Evolutionary conservation across 1,140 invertebrate species (phyloP).

Genomic region (Bombus balteatus): DNA sequence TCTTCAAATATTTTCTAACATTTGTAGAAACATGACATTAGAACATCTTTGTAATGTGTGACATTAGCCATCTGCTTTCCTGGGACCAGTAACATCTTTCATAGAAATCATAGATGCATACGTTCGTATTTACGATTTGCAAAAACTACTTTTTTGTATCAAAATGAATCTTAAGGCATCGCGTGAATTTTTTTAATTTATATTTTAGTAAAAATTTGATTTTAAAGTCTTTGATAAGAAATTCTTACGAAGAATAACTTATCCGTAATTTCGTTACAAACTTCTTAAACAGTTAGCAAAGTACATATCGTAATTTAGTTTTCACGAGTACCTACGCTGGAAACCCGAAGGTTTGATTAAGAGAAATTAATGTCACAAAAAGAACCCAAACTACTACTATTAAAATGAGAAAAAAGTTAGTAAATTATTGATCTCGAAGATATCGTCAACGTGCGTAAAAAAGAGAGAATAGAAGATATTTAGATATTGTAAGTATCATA

Average conservation of each 20-base stretch:
- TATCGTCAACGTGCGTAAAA: background rate
- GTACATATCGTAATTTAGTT: background rate
- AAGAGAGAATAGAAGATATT: conserved; percentile 21
- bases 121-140: background rate
- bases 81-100: background rate
- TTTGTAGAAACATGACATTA: background rate
- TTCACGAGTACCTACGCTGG: background rate
- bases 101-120: background rate
- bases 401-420: conserved; percentile 42
- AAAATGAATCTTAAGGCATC: conserved; percentile 17
- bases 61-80: conserved; percentile 19
- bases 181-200: background rate
- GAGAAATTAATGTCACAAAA: conserved; percentile 29
- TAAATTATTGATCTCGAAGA: conserved; percentile 28
- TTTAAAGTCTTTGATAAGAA: background rate
- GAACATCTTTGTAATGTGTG: conserved; percentile 34
- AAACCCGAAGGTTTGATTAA: background rate
- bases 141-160: background rate
- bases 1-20: background rate
- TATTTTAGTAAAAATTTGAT: background rate
- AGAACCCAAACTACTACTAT: conserved; percentile 22
- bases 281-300: background rate
- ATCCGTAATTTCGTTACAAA: background rate
- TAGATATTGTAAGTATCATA: conserved; percentile 17
- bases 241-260: background rate